phyloP scores from a whole-genome alignment of 53 echinoderm and acorn worm genomes.

The Arbacia lixula region DNA sequence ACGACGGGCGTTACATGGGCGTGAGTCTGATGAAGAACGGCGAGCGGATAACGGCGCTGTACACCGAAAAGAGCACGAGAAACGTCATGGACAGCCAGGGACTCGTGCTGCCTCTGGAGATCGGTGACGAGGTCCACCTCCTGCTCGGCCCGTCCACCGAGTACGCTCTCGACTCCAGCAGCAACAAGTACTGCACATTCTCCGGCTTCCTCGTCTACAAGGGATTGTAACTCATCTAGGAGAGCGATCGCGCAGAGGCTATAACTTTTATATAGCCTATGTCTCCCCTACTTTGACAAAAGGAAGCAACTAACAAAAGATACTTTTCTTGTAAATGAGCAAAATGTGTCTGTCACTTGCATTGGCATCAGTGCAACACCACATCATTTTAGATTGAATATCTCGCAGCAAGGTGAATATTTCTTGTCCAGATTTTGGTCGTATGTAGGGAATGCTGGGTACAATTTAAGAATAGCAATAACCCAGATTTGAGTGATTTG shows the following conservation, averaged over 20 bases:
- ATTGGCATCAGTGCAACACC: no score
- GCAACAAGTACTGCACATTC: conserved; percentile 75
- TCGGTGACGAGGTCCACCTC: conserved; percentile 75
- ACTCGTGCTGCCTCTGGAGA: conserved; percentile 58
- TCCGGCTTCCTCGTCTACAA: conserved; percentile 89
- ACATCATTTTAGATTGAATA: no score
- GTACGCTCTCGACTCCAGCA: conserved; percentile 69
- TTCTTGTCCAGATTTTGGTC: no score
- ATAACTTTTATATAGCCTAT: not conserved
- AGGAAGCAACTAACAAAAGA: no score
- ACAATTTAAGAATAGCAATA: not conserved
- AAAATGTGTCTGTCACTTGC: no score
- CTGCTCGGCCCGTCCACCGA: conserved; percentile 56
- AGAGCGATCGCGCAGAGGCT: not conserved
- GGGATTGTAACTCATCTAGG: conserved; percentile 23
- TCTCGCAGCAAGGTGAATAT: no score
- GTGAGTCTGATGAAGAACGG: conserved; percentile 74
- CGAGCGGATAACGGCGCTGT: conserved; percentile 32
- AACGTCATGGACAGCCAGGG: conserved; percentile 86
- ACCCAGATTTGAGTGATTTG: no score
- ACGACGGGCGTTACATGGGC: conserved; percentile 67
- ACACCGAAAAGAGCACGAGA: conserved; percentile 32
- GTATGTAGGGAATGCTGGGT: no score
- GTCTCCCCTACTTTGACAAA: no score
- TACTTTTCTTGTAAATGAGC: no score